phyloP scores from a whole-genome alignment of 2,113 vertebrate species.

The Pachyramphus minor region DNA sequence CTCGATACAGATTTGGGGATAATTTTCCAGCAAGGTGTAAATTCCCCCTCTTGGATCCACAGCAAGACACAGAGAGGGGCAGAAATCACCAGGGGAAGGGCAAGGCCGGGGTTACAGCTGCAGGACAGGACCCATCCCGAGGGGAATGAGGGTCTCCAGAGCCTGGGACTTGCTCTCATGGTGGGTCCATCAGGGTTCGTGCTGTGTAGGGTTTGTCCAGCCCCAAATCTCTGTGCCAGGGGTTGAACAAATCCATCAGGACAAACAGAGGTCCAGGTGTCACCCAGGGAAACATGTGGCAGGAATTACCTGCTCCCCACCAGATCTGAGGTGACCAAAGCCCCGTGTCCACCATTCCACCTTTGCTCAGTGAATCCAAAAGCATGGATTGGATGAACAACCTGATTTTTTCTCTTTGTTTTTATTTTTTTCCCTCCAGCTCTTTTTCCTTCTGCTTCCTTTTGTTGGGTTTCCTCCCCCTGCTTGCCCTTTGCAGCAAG shows the following conservation, averaged over 20 bases:
- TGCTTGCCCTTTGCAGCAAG: neutral
- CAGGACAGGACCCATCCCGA: neutral
- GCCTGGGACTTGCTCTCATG: neutral
- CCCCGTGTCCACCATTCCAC: neutral
- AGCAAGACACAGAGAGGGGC: neutral
- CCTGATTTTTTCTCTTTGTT: neutral
- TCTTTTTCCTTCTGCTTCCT: neutral
- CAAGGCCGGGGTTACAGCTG: neutral
- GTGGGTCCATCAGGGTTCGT: neutral
- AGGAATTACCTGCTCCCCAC: neutral
- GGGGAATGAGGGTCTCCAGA: neutral
- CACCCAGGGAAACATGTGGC: neutral
- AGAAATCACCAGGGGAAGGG: neutral
- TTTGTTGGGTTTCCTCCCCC: neutral
- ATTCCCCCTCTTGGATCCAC: neutral
- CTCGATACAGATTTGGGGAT: neutral
- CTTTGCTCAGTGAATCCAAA: neutral
- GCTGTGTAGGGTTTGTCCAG: neutral
- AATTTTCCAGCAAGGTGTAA: neutral
- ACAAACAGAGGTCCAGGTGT: neutral
- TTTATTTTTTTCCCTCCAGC: neutral
- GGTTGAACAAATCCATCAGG: neutral
- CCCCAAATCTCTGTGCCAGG: too few species aligned
- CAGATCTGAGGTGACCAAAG: neutral
- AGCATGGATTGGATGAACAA: neutral